phyloP scores from a whole-genome alignment of 2,888 invertebrate genomes.

The Cremastobaeus sp. region DNA sequence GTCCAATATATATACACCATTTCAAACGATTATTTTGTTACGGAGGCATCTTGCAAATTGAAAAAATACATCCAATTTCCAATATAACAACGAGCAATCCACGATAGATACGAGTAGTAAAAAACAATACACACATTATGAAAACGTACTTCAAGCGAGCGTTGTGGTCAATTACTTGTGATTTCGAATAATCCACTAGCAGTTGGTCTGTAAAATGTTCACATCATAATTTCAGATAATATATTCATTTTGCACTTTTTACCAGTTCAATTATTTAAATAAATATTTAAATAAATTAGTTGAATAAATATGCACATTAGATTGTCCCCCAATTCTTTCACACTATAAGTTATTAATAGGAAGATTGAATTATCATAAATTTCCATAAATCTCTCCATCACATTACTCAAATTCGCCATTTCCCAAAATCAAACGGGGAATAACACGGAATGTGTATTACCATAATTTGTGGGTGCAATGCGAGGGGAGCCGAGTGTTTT shows the following conservation, averaged over 20 bases:
- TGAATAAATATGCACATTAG: no score
- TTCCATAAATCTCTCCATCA: slow-evolving; percentile 12
- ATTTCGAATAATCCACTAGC: background rate
- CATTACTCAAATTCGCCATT: slow-evolving; percentile 11
- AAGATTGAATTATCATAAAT: slow-evolving; percentile 10
- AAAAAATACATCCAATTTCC: no score
- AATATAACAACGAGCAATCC: no score
- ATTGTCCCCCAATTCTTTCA: background rate
- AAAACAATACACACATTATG: no score
- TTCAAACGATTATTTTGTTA: no score
- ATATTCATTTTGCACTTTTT: no score
- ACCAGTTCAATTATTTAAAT: no score
- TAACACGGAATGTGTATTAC: slow-evolving; percentile 21
- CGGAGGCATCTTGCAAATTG: no score
- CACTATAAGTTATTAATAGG: background rate
- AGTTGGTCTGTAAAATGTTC: background rate
- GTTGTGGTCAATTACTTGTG: slow-evolving; percentile 17
- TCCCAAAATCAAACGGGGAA: slow-evolving; percentile 11
- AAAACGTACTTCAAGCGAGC: slow-evolving; percentile 9
- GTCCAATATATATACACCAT: no score
- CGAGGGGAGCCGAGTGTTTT: slow-evolving; percentile 16
- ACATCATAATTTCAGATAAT: slow-evolving; percentile 2
- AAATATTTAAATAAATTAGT: no score
- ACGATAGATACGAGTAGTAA: no score
- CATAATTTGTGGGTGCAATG: slow-evolving; percentile 27